Conservation (phyloP, 2,113 vertebrate genomes). For the Otis tarda region DNA sequence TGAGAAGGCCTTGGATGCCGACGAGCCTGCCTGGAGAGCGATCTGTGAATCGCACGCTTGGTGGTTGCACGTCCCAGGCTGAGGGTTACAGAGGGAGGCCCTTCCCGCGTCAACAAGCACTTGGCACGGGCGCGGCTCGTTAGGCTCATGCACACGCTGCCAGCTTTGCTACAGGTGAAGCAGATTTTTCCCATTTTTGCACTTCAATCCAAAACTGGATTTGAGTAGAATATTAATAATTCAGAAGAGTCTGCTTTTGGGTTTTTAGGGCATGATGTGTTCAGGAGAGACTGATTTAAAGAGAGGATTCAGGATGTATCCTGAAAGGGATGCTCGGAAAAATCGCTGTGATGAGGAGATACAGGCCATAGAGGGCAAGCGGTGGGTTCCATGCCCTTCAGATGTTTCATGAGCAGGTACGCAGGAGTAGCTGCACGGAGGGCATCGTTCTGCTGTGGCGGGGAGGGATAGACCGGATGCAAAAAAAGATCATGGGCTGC, state of each 20-base stretch:
- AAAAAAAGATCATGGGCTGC: rapidly evolving
- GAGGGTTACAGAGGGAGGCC: neutral
- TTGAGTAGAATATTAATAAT: neutral
- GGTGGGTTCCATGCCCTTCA: neutral
- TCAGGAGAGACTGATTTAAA: neutral
- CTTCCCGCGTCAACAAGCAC: neutral
- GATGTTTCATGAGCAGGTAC: neutral
- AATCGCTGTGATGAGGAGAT: neutral
- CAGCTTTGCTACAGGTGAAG: neutral
- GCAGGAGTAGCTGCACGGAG: neutral
- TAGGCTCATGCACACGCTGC: rapidly evolving
- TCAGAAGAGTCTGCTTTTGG: neutral
- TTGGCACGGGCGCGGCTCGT: neutral
- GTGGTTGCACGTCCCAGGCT: neutral
- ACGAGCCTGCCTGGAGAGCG: neutral
- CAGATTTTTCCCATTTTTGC: neutral
- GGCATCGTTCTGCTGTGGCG: rapidly evolving
- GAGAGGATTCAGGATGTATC: neutral
- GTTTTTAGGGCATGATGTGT: neutral
- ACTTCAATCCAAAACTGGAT: neutral
- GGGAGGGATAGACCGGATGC: neutral
- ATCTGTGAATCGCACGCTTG: neutral
- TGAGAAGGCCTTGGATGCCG: neutral
- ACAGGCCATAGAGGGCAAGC: neutral
- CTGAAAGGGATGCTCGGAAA: neutral